Evolutionary conservation across 1,140 invertebrate genomes (phyloP), one percentile per base, ranked within the genome.

Genomic region (Ruditapes philippinarum): DNA sequence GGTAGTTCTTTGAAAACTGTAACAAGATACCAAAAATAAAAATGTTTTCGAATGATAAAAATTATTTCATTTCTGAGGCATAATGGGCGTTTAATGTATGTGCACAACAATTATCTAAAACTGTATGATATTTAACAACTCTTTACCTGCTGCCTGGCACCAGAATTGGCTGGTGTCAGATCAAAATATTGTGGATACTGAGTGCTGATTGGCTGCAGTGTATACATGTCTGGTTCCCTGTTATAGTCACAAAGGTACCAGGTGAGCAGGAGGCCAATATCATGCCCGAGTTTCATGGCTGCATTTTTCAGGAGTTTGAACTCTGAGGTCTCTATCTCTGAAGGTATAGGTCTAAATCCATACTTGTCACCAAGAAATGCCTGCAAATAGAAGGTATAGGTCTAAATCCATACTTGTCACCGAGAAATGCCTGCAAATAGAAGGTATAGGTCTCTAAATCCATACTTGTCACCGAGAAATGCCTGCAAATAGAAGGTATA

Each of bases 151-250:
- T 86, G 84, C 49, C 84, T 78, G 4, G 28, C 19, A n/a, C 33
- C 31, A 42, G 65, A 7, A 78, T 78, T 86, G 25, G 84, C 54
- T n/a, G 51, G 68, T 25, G 49, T 78, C 84, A 86, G 78, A 68
- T 86, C 84, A 78, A 86, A 62, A 45, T 80, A 91, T 17, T 79
- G 42, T 70, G 86, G 79, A 57, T 82, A 88, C 19, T 60, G 17
- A 22, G 57, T 83, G 36, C 90, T 92, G 54, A 97, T 96, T 33
- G 97, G 96, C 88, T 96, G 96, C 54, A 98, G 96, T 7, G 97
- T 96, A 95, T 98, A 98, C 94, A 97, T 98, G 36, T 97, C 97
- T 33, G 98, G 97, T 92, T 97, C 97, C 74, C 97, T 96, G 74
- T 97, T 96, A 68, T 96, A 95, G 91, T 97, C 97, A 40, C 96